Evolutionary conservation across 1,140 invertebrate species (phyloP).

Genomic region (Drosophila tsacasi): DNA sequence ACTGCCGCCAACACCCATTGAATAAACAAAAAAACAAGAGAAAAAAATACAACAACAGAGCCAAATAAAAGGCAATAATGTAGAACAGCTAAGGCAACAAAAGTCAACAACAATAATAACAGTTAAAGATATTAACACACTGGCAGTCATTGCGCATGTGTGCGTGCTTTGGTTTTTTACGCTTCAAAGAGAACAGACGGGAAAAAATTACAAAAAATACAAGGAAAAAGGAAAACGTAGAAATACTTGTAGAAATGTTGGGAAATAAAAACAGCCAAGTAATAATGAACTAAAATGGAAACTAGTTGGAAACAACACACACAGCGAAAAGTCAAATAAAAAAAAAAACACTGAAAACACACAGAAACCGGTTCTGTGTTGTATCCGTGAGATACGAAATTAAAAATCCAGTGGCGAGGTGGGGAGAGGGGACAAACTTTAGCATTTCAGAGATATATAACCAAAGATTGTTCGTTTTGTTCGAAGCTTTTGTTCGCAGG

Average conservation of each 20-base stretch:
- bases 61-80: conserved; percentile 66
- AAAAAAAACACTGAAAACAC: conserved; percentile 30
- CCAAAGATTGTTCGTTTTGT: conserved; percentile 69
- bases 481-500: conserved; percentile 68
- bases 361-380: conserved; percentile 67
- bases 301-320: conserved; percentile 63
- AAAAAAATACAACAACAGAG: conserved; percentile 53
- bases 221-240: conserved; percentile 32
- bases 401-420: conserved; percentile 31
- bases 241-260: conserved; percentile 66
- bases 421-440: conserved; percentile 45
- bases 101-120: conserved; percentile 63
- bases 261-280: conserved; percentile 69
- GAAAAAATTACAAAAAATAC: conserved; percentile 43
- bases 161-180: conserved; percentile 72
- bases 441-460: conserved; percentile 71
- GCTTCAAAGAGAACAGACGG: conserved; percentile 43
- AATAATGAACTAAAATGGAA: conserved; percentile 79
- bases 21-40: conserved; percentile 63
- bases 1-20: conserved; percentile 56
- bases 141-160: conserved; percentile 71
- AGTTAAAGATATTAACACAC: conserved; percentile 75
- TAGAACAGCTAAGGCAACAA: conserved; percentile 55
- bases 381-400: conserved; percentile 57
- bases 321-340: conserved; percentile 50